Base-by-base conservation (phyloP, 2,797 vertebrate genomes). In the Pipistrellus pygmaeus region DNA sequence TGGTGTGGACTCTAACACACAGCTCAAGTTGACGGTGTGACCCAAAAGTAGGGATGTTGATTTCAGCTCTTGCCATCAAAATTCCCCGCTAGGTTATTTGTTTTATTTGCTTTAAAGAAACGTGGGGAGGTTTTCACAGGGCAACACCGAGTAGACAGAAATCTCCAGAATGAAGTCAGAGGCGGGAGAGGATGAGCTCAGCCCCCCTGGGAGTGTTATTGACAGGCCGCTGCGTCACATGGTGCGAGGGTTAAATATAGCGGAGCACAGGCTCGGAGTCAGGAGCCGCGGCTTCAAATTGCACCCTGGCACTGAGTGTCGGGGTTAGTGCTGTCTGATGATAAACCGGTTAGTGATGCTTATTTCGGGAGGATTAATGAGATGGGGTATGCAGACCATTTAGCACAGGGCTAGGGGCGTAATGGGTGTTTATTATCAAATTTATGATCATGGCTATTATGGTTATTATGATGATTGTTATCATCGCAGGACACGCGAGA, bases 41-140 rank as follows among this genome's bases (percentile, higher is more conserved):
- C 68, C 20, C 3, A 44, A 53, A 84, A 85, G 41, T 46, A 27
- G 76, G 38, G 53, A 77, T 35, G 80, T 90, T 94, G 77, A 91
- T 87, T 87, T 87, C 66, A 90, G 14, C 62, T 77, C 48, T 93
- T 92, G 15, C 35, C n/a, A n/a, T 78, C 71, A 69, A 85, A 80
- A 41, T 41, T 73, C 68, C 17, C 78, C 32, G 32, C 13, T 41
- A 17, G n/a, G 11, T 23, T 69, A 92, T 81, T 82, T 51, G n/a
- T 82, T 57, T 88, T 85, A 55, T 69, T 17, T 41, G 5, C 30
- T 94, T 32, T 21, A 48, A 93, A 78, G 27, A 90, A 93, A 88
- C 35, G 6, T 18, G 12, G 35, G 35, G 41, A 53, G 27, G 10
- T 78, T 82, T 82, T 78, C 78, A 64, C 60, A 20, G 0, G 30